Conservation (phyloP, 1,140 invertebrate genomes). For the Leptoteleia sp. region DNA sequence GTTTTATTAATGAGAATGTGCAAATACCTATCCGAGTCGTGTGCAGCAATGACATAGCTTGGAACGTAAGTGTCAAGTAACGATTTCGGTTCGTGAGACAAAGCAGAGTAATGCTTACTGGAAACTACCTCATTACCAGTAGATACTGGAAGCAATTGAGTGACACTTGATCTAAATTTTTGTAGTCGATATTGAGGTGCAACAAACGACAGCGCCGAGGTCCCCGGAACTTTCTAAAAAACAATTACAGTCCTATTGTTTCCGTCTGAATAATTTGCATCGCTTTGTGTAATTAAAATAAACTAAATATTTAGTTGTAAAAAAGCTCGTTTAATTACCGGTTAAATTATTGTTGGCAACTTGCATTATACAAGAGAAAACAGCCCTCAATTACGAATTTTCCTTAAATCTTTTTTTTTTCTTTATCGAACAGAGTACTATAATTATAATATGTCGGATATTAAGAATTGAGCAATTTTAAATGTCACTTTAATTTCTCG, state of each 20-base stretch:
- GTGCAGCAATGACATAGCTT: slow-evolving; percentile 76
- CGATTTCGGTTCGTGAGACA: slow-evolving; percentile 71
- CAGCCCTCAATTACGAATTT: no score
- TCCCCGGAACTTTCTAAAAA: slow-evolving; percentile 62
- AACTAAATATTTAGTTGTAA: no score
- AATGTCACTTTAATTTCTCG: slow-evolving; percentile 20
- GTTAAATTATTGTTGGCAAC: no score
- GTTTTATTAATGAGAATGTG: slow-evolving; percentile 26
- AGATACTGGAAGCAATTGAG: slow-evolving; percentile 64
- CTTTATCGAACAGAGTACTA: not conserved
- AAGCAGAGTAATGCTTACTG: slow-evolving; percentile 57
- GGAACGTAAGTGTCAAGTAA: slow-evolving; percentile 77
- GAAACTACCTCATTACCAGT: slow-evolving; percentile 62
- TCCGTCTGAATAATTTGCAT: not conserved
- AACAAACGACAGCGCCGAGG: slow-evolving; percentile 54
- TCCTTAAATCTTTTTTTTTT: no score
- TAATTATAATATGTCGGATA: slow-evolving; percentile 10
- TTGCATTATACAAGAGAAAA: no score
- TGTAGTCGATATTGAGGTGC: slow-evolving; percentile 70
- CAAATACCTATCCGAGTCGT: slow-evolving; percentile 74
- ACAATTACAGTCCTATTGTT: slow-evolving; percentile 12
- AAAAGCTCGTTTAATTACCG: no score
- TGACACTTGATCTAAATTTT: slow-evolving; percentile 68
- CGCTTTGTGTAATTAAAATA: not conserved
- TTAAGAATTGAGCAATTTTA: slow-evolving; percentile 15